Evolutionary conservation across 2,113 vertebrate genomes (phyloP).

Genomic region (Electrona antarctica): DNA sequence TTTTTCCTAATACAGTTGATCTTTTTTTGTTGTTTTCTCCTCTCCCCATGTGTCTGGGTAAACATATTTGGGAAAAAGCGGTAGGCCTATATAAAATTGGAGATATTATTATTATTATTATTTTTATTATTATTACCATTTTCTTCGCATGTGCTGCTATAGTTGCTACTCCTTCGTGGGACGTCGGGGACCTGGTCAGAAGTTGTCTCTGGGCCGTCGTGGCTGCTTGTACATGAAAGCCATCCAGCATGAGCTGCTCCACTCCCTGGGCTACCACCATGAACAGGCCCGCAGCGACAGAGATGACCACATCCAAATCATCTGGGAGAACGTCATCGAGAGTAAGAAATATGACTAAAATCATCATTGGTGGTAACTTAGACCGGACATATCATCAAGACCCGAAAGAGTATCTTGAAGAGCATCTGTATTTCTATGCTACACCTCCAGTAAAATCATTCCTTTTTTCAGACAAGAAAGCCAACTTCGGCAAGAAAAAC

Average conservation of each 20-base stretch:
- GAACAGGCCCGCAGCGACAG: constrained; percentile 79
- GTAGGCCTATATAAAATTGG: neutral
- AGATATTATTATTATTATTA: no score
- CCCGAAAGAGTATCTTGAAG: no score
- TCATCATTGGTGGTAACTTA: no score
- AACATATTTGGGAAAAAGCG: no score
- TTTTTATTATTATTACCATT: neutral
- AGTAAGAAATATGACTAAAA: no score
- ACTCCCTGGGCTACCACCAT: constrained; percentile 79
- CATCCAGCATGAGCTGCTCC: constrained; percentile 78
- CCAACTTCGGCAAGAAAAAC: neutral
- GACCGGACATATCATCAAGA: no score
- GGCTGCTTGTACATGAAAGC: constrained; percentile 57
- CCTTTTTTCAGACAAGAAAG: neutral
- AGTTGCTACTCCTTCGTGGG: constrained; percentile 64
- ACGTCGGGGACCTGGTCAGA: constrained; percentile 49
- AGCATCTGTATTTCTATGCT: no score
- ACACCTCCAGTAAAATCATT: neutral
- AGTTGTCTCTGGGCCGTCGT: constrained; percentile 57
- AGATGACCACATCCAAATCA: constrained; percentile 64
- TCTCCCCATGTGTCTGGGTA: no score
- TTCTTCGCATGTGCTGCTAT: neutral
- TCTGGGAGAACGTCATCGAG: constrained; percentile 57
- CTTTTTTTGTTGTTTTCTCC: no score
- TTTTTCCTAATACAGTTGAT: no score